Conservation (phyloP, 37 sponge, comb jelly and placozoan species). For the Amphimedon queenslandica region DNA sequence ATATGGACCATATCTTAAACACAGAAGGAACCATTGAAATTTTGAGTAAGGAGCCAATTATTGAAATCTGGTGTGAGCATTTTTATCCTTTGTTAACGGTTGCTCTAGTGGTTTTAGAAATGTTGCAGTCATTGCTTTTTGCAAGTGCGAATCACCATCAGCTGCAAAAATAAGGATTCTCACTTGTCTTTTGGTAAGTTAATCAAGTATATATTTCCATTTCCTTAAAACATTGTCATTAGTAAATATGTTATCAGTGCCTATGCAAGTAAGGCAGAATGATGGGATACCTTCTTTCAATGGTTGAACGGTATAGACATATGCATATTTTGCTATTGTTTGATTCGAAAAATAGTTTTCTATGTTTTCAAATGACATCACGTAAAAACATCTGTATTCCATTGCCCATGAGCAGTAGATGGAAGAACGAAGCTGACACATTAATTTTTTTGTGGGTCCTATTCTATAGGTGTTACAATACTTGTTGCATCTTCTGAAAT, state of each 20-base stretch:
- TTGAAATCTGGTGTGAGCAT: slow-evolving; percentile 4
- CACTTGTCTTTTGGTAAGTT: slow-evolving; percentile 34
- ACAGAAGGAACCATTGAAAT: neutral
- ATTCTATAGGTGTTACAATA: too few relatives aligned
- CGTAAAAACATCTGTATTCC: too few relatives aligned
- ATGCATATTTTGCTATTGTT: slow-evolving; percentile 50
- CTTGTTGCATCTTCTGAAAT: too few relatives aligned
- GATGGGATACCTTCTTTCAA: slow-evolving; percentile 18
- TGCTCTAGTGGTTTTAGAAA: neutral
- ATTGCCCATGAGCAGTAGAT: too few relatives aligned
- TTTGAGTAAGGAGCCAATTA: neutral
- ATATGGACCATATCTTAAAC: neutral
- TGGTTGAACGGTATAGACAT: slow-evolving; percentile 54
- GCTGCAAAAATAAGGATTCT: slow-evolving; percentile 45
- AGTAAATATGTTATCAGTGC: slow-evolving; percentile 45
- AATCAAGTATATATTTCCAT: slow-evolving; percentile 40
- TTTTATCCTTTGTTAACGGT: neutral
- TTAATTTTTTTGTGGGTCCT: too few relatives aligned
- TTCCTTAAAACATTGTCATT: slow-evolving; percentile 14
- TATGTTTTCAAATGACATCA: too few relatives aligned
- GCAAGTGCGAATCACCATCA: slow-evolving; percentile 46
- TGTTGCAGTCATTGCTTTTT: slow-evolving; percentile 36
- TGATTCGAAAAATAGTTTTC: neutral
- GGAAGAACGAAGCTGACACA: too few relatives aligned
- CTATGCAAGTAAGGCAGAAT: slow-evolving; percentile 42